Conservation (phyloP, 2,797 vertebrate genomes). For the Protonibea diacanthus region DNA sequence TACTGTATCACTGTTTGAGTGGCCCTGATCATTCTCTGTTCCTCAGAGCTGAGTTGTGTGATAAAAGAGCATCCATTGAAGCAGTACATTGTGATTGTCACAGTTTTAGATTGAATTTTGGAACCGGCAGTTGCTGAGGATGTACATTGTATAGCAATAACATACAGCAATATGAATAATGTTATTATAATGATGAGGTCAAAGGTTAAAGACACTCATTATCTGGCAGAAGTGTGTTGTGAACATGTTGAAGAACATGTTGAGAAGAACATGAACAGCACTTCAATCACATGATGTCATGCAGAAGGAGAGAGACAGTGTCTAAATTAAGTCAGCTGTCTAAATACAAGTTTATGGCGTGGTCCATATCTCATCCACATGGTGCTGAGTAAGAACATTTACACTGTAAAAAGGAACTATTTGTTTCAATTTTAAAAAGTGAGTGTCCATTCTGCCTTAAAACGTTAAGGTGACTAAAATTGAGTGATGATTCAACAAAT, state of each 20-base stretch:
- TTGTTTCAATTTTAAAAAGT: too few relatives aligned
- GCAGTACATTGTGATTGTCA: too few relatives aligned
- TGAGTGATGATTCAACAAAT: too few relatives aligned
- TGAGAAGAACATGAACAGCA: slow-evolving; percentile 19
- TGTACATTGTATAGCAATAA: too few relatives aligned
- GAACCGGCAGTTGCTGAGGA: too few relatives aligned
- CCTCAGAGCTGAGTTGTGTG: too few relatives aligned
- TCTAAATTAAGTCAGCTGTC: slow-evolving; percentile 76
- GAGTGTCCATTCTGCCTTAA: too few relatives aligned
- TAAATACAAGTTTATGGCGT: slow-evolving; percentile 62
- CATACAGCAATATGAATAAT: background rate
- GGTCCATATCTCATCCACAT: slow-evolving; percentile 53
- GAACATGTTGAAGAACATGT: slow-evolving; percentile 30
- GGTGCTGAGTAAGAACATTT: slow-evolving; percentile 32
- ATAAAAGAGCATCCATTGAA: too few relatives aligned
- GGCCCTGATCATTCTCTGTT: too few relatives aligned
- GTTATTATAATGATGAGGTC: background rate
- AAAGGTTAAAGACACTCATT: slow-evolving; percentile 13
- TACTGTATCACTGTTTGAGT: too few relatives aligned
- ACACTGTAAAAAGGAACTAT: slow-evolving; percentile 14
- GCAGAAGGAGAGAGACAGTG: slow-evolving; percentile 37
- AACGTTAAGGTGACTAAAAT: too few relatives aligned
- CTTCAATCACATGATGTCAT: slow-evolving; percentile 51
- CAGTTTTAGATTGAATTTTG: too few relatives aligned
- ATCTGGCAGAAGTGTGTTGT: background rate